A percentile compares a stretch with the other conserved stretches of the same genome.
phyloP scores from a whole-genome alignment of 2,888 invertebrate genomes.

The Chalcis sispes region DNA sequence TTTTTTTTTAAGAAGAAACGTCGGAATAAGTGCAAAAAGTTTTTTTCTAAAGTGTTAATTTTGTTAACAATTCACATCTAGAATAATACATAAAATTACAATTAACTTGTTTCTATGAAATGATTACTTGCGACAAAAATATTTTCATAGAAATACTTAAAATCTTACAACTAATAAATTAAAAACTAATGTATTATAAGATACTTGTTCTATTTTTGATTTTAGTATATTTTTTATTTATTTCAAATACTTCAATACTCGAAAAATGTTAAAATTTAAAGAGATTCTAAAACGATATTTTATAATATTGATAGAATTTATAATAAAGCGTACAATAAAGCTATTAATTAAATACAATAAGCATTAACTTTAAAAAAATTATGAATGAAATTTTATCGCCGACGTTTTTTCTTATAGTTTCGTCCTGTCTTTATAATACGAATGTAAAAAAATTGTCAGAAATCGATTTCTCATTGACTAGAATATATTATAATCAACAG shows the following conservation, averaged over 20 bases:
- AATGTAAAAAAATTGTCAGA: slow-evolving; percentile 63
- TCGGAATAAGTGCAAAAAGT: slow-evolving; percentile 20
- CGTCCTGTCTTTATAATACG: slow-evolving; percentile 42
- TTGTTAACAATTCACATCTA: too few species aligned
- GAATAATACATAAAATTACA: too few species aligned
- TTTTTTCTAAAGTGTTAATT: too few species aligned
- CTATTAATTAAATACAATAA: background rate
- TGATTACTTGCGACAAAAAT: too few species aligned
- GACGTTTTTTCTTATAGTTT: slow-evolving; percentile 44
- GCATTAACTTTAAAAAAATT: slow-evolving; percentile 5
- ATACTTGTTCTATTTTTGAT: too few species aligned
- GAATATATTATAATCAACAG: slow-evolving; percentile 74
- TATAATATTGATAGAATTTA: too few species aligned
- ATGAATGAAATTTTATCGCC: slow-evolving; percentile 25
- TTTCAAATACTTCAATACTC: slow-evolving; percentile 10
- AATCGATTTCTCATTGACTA: slow-evolving; percentile 73
- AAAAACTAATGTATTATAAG: too few species aligned
- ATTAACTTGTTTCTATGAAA: too few species aligned
- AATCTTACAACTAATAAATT: too few species aligned
- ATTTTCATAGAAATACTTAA: too few species aligned
- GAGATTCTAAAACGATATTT: too few species aligned
- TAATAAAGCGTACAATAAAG: slow-evolving; percentile 2
- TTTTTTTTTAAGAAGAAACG: slow-evolving; percentile 37
- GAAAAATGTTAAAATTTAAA: slow-evolving; percentile 6
- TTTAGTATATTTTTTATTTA: background rate